These are phyloP conservation scores for Cecidostiba fungosa DNA, from an alignment of 2,888 invertebrate genomes.

Conservation along the genomic window DNA sequence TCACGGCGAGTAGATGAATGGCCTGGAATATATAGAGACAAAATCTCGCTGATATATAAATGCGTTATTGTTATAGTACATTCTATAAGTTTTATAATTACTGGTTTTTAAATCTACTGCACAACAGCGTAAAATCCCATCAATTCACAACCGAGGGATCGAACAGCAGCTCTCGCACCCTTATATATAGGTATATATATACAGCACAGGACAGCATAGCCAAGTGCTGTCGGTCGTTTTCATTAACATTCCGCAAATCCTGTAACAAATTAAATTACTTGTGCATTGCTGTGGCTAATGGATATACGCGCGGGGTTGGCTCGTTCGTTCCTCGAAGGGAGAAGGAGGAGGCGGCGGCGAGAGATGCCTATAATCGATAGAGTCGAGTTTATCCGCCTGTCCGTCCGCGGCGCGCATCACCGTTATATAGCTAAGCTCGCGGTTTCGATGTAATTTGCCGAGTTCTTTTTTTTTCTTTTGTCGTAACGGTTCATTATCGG, in stretches of 20 bases:
- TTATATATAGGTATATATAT: neutral
- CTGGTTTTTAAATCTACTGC: neutral
- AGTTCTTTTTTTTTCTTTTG: slow-evolving; percentile 34
- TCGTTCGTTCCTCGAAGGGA: slow-evolving; percentile 4
- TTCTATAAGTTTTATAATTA: neutral
- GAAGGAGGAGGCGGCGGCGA: slow-evolving; percentile 4
- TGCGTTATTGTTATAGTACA: neutral
- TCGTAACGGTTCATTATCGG: slow-evolving; percentile 11
- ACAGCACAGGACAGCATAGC: neutral
- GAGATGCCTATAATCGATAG: slow-evolving; percentile 60
- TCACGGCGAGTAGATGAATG: neutral
- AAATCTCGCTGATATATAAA: too few species aligned
- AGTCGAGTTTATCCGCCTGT: slow-evolving; percentile 56
- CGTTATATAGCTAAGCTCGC: neutral
- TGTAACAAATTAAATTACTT: slow-evolving; percentile 79
- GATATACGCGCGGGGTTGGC: slow-evolving; percentile 68
- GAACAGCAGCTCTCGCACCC: neutral
- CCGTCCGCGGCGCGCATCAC: slow-evolving; percentile 10
- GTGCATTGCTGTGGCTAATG: slow-evolving; percentile 76
- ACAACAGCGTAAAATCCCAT: neutral
- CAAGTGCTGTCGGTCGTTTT: slow-evolving; percentile 71
- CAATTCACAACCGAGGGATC: slow-evolving; percentile 1
- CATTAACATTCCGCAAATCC: slow-evolving; percentile 79
- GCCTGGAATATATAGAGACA: neutral
- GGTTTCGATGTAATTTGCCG: slow-evolving; percentile 22